Conservation (phyloP, 2,888 invertebrate species). For the Lochmaea crataegi region DNA sequence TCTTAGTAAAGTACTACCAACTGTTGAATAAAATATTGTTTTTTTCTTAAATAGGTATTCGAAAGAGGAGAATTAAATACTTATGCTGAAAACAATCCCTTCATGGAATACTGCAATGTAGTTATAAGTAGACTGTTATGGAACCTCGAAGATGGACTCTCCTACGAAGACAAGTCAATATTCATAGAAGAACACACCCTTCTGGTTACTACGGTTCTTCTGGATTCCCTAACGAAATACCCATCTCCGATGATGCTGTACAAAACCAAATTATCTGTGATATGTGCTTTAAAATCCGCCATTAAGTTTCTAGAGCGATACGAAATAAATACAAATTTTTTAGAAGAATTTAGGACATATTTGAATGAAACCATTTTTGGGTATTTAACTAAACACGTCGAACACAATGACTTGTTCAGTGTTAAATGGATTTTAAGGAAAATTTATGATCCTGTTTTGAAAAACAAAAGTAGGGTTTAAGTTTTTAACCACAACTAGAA, state of each 20-base stretch:
- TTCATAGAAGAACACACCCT: slow-evolving; percentile 58
- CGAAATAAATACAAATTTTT: slow-evolving; percentile 49
- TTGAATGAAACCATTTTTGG: slow-evolving; percentile 49
- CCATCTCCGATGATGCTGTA: slow-evolving; percentile 54
- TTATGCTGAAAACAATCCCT: slow-evolving; percentile 67
- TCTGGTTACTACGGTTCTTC: slow-evolving; percentile 54
- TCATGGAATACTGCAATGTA: slow-evolving; percentile 45
- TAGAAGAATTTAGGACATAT: slow-evolving; percentile 47
- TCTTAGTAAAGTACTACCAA: not conserved
- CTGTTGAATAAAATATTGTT: not conserved
- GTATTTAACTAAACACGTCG: slow-evolving; percentile 51
- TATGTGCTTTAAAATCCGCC: slow-evolving; percentile 53
- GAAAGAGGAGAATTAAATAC: slow-evolving; percentile 74
- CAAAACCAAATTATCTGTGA: slow-evolving; percentile 55
- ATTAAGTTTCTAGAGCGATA: slow-evolving; percentile 51
- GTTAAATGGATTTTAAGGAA: slow-evolving; percentile 51
- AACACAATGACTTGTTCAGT: slow-evolving; percentile 50
- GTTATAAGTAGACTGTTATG: slow-evolving; percentile 53
- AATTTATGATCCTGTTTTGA: slow-evolving; percentile 51
- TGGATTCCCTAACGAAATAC: slow-evolving; percentile 52
- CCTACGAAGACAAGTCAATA: slow-evolving; percentile 56
- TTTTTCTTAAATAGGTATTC: slow-evolving; percentile 66
- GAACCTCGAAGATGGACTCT: slow-evolving; percentile 52
- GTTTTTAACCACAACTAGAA: not conserved
- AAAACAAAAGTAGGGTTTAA: slow-evolving; percentile 5